phyloP scores from a whole-genome alignment of 2,797 vertebrate species.

The Ceryle rudis region DNA sequence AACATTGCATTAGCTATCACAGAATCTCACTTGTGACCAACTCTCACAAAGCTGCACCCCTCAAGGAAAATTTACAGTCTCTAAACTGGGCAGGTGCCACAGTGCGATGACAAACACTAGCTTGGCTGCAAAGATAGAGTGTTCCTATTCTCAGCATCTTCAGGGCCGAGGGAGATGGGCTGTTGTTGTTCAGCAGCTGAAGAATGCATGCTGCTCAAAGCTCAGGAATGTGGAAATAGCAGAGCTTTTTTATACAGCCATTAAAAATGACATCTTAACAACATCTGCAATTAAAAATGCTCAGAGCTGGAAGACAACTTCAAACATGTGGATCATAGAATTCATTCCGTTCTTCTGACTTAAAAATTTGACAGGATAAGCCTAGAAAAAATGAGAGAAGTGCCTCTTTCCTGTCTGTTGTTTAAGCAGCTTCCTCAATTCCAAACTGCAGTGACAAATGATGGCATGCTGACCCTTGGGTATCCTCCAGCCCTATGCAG shows the following conservation, averaged over 20 bases:
- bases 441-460: neutral
- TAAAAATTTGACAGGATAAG: slow-evolving; percentile 27
- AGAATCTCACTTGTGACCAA: neutral
- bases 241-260: neutral
- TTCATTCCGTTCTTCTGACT: slow-evolving; percentile 50
- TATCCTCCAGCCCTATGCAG: neutral
- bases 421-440: slow-evolving; percentile 1
- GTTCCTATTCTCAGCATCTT: slow-evolving; percentile 2
- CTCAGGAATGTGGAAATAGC: slow-evolving; percentile 54
- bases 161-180: neutral
- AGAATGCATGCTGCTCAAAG: slow-evolving; percentile 29
- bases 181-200: slow-evolving; percentile 46
- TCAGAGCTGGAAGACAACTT: slow-evolving; percentile 3
- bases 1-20: neutral
- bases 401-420: neutral
- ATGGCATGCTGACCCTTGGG: neutral
- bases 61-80: slow-evolving; percentile 5
- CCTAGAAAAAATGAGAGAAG: slow-evolving; percentile 32
- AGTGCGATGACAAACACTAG: slow-evolving; percentile 5
- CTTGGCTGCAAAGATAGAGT: neutral
- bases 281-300: slow-evolving; percentile 68
- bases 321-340: slow-evolving; percentile 29
- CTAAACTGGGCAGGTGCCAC: neutral
- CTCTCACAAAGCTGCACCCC: neutral
- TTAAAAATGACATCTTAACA: slow-evolving; percentile 64